Conservation (phyloP, 2,888 invertebrate genomes). For the Protodeltote pygarga region DNA sequence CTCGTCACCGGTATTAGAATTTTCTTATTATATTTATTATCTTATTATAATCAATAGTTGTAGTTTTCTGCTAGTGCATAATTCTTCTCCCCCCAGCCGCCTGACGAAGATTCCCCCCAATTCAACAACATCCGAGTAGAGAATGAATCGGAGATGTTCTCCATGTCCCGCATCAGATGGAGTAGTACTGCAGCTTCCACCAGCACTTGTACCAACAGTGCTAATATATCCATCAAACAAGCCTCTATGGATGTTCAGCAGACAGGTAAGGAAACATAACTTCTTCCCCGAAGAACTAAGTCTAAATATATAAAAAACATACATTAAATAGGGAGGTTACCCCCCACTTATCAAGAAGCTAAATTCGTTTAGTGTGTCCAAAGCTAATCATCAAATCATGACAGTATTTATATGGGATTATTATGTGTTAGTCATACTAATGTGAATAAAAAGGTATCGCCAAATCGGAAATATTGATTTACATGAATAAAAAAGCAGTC, state of each 20-base stretch:
- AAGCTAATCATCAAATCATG: too few relatives aligned
- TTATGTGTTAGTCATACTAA: too few relatives aligned
- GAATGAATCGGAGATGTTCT: slow-evolving; percentile 65
- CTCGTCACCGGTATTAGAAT: neutral
- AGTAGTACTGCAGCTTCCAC: slow-evolving; percentile 35
- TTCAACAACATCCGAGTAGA: slow-evolving; percentile 64
- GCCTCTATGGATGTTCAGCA: slow-evolving; percentile 92
- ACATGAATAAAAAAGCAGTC: too few relatives aligned
- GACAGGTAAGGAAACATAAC: slow-evolving; percentile 68
- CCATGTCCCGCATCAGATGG: slow-evolving; percentile 48
- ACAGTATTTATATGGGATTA: too few relatives aligned
- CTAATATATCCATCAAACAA: slow-evolving; percentile 77
- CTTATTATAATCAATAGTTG: neutral
- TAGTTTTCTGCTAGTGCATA: neutral
- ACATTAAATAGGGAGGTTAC: too few relatives aligned
- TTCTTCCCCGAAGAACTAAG: too few relatives aligned
- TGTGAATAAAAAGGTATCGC: too few relatives aligned
- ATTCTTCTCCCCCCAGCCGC: slow-evolving; percentile 27
- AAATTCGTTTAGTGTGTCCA: too few relatives aligned
- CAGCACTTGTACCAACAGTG: slow-evolving; percentile 56
- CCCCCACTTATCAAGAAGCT: too few relatives aligned
- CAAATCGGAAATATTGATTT: too few relatives aligned
- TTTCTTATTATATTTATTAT: neutral
- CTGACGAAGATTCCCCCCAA: slow-evolving; percentile 53
- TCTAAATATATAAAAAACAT: too few relatives aligned